Base-by-base conservation (phyloP, 2,113 vertebrate genomes). In the Benitochromis conjunctus region DNA sequence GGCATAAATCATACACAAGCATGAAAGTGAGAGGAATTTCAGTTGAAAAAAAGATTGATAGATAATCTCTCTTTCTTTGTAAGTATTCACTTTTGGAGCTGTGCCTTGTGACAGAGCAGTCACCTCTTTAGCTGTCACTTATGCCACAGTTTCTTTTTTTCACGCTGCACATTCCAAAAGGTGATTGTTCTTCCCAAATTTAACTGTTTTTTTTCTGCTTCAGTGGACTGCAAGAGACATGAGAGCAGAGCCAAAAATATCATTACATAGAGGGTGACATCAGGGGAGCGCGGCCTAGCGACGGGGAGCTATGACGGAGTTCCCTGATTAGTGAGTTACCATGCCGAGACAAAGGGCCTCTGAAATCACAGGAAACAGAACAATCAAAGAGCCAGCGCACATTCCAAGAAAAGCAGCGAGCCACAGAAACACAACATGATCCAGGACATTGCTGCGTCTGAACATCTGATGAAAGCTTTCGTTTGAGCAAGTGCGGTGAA, bases 351-450 rank as follows among this genome's bases (percentile, higher is more conserved):
- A 96, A 96, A 96, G 94, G 95, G 89, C 79, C 90, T 92, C 92
- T 92, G 89, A 90, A 95, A 94, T 94, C 89, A 94, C 96, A 96
- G 95, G 96, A 96, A 96, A 90, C 90, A 95, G 93, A 95, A 96
- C 96, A 96, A 95, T 96, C 93, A 95, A 84, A 93, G 92, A 90
- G 91, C 80, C 84, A n/a, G 87, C 46, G 58, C 93, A 96, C 94
- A 95, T 96, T 96, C 96, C 96, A 96, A 95, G 96, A 96, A 96
- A 96, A 96, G 94, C 94, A 94, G 53, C 9, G 34, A 4, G 38
- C 64, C 87, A 77, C 92, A 93, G 91, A 95, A 93, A 91, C 90
- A 94, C 95, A 90, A 92, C 94, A 88, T 84, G 85, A 90, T 91
- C 88, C 90, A 89, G 88, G 85, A 93, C 91, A n/a, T 87, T 26